Evolutionary conservation across 1,140 invertebrate species (phyloP).

Genomic region (Eumeta japonica): DNA sequence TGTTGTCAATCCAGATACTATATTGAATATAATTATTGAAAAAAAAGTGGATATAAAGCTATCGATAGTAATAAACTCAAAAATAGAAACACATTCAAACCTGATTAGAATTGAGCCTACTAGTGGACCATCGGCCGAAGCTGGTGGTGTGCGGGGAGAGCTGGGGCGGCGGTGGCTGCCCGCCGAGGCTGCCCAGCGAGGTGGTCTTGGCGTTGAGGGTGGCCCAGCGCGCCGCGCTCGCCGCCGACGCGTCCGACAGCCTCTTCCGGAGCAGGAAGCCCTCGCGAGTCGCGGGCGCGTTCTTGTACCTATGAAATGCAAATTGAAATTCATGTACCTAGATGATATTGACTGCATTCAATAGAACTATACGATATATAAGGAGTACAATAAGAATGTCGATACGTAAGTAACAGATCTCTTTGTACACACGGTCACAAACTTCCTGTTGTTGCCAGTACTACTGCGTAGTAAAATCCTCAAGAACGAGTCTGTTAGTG

Average conservation of each 20-base stretch:
- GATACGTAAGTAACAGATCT: no score
- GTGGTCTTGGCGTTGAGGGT: constrained; percentile 77
- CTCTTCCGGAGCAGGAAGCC: constrained; percentile 66
- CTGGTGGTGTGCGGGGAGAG: constrained; percentile 48
- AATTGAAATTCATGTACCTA: neutral
- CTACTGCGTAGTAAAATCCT: no score
- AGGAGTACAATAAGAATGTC: no score
- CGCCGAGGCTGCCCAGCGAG: constrained; percentile 68
- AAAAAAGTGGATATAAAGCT: neutral
- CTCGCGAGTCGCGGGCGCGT: constrained; percentile 70
- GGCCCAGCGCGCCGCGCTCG: constrained; percentile 64
- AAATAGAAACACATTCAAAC: constrained; percentile 26
- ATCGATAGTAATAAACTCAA: neutral
- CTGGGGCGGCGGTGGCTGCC: constrained; percentile 46
- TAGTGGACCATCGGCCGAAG: constrained; percentile 83
- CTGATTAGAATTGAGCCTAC: constrained; percentile 73
- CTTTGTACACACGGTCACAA: no score
- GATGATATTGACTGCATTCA: no score
- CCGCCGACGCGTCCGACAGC: constrained; percentile 65
- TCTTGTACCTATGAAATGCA: constrained; percentile 66
- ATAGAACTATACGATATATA: no score
- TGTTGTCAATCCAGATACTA: no score
- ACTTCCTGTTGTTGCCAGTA: no score
- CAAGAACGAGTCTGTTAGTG: no score
- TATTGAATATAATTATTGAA: neutral